phyloP scores from a whole-genome alignment of 2,113 vertebrate species.

The Phodopus roborovskii region DNA sequence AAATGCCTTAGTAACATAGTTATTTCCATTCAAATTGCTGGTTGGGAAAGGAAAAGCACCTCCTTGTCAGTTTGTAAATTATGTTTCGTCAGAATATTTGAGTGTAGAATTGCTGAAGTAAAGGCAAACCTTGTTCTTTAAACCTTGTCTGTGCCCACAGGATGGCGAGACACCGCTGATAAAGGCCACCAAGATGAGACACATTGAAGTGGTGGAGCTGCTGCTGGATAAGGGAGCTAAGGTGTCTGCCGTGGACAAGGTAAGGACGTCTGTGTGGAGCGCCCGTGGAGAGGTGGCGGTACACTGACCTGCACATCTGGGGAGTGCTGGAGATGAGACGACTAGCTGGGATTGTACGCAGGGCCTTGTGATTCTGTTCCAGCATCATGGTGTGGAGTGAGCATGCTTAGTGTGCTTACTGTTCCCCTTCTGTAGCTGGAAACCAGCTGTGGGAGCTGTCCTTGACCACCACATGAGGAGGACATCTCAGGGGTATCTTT shows the following conservation, averaged over 20 bases:
- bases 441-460: accelerated
- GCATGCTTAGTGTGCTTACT: not conserved
- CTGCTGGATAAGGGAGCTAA: slow-evolving; percentile 97
- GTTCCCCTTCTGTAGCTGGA: not conserved
- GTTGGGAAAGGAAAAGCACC: not conserved
- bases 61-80: not conserved
- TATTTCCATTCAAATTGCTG: not conserved
- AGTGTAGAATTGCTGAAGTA: not conserved
- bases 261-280: slow-evolving; percentile 68
- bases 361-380: not conserved
- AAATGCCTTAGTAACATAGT: not conserved
- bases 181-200: slow-evolving; percentile 99
- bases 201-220: slow-evolving; percentile 97
- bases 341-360: not conserved
- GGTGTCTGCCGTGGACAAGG: slow-evolving; percentile 97
- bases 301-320: not conserved
- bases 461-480: not conserved
- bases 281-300: too few relatives aligned
- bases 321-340: not conserved
- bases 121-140: not conserved
- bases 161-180: slow-evolving; percentile 98
- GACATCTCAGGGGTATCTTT: too few relatives aligned
- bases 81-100: not conserved
- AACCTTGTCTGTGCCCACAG: slow-evolving; percentile 82
- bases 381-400: accelerated